Conservation (phyloP, 2,797 vertebrate genomes). For the Manis pentadactyla region DNA sequence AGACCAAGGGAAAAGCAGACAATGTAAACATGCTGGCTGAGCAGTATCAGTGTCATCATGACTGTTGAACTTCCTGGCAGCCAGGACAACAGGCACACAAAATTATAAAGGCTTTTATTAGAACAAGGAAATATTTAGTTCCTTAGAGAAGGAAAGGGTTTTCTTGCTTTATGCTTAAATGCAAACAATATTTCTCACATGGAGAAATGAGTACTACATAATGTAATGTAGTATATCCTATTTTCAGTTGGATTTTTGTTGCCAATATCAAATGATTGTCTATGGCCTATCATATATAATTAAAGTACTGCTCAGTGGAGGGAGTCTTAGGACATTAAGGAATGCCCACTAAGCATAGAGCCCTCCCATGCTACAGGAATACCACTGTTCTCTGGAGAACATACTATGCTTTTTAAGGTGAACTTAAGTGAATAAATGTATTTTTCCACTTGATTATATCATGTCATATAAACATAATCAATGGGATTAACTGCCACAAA, state of each 20-base stretch:
- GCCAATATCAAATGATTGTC: neutral
- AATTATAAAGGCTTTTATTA: neutral
- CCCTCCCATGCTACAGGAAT: neutral
- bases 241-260: neutral
- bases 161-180: neutral
- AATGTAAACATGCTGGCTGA: neutral
- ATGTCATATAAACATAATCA: neutral
- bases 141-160: neutral
- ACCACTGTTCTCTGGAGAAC: neutral
- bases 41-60: neutral
- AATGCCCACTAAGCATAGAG: neutral
- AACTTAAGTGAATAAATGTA: neutral
- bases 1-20: neutral
- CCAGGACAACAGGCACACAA: neutral
- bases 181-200: neutral
- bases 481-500: neutral
- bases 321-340: neutral
- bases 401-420: neutral
- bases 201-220: neutral
- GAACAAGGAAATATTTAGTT: slow-evolving; percentile 11
- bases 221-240: neutral
- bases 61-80: neutral
- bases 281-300: neutral
- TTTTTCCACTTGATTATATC: slow-evolving; percentile 14
- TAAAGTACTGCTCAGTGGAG: neutral